These are phyloP conservation scores for Acromyrmex heyeri DNA, from an alignment of 1,140 invertebrate genomes.

Conservation along the genomic window DNA sequence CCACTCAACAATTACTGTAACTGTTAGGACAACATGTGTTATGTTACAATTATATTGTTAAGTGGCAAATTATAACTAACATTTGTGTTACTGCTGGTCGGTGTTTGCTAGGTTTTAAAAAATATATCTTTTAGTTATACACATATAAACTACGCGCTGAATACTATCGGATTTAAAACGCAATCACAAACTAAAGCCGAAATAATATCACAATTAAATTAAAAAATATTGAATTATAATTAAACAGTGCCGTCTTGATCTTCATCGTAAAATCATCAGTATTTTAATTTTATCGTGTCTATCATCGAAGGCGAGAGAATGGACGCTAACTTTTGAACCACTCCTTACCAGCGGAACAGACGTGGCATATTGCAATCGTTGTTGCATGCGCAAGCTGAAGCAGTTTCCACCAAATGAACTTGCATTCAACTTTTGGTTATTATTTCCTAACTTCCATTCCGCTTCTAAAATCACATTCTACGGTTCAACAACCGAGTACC, in stretches of 20 bases:
- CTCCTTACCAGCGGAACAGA: neutral
- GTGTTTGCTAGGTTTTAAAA: too few relatives aligned
- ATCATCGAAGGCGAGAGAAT: neutral
- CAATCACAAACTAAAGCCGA: too few relatives aligned
- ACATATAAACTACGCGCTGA: too few relatives aligned
- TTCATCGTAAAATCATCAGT: neutral
- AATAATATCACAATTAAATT: too few relatives aligned
- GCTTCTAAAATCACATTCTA: slow-evolving; percentile 8
- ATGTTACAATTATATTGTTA: too few relatives aligned
- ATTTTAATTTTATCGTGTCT: neutral
- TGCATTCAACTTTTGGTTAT: slow-evolving; percentile 57
- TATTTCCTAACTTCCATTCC: slow-evolving; percentile 55
- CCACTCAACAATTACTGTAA: too few relatives aligned
- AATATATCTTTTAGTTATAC: too few relatives aligned
- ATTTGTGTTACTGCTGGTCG: too few relatives aligned
- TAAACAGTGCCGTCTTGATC: neutral
- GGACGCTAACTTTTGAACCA: neutral
- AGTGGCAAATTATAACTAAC: too few relatives aligned
- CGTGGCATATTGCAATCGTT: slow-evolving; percentile 3
- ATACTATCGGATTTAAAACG: too few relatives aligned
- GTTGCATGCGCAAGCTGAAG: slow-evolving; percentile 41
- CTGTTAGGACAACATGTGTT: too few relatives aligned
- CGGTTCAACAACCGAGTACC: slow-evolving; percentile 23
- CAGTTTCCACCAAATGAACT: slow-evolving; percentile 48
- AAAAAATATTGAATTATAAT: neutral